Base-by-base conservation (phyloP, 2,113 vertebrate species). In the Microcebus lehilahytsara region DNA sequence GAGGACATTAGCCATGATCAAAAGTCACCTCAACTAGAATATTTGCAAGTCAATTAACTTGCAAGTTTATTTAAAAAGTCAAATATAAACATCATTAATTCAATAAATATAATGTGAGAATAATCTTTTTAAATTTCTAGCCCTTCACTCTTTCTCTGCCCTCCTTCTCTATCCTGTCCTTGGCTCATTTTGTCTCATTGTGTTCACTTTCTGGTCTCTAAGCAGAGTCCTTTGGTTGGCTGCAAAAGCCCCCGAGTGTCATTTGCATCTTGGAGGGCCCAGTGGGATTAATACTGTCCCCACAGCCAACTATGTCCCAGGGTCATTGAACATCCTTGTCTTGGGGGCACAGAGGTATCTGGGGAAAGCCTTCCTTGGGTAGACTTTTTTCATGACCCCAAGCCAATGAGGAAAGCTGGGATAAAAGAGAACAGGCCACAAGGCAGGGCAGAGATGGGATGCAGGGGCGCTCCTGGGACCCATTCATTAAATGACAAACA, bases 41-140 rank as follows among this genome's bases (percentile, higher is more conserved):
- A 84, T 56, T 40, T 91, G 20, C 53, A 91, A 72, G 56, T 72
- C 83, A 58, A 53, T 77, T 87, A 77, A 91, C 27, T 64, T 78
- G 69, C 9, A 78, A 66, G 14, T 85, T 95, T 85, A 84, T 95
- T 95, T 85, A 62, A 32, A 87, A 58, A 51, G 42, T 92, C 53
- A 89, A 51, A 72, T 25, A 67, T 30, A 80, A 58, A 58, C 60
- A 40, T 30, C 20, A 16, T 58, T 81, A 66, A 92, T 88, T 53
- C 25, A 88, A 40, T n/a, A 72, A 84, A 32, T 42, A 71, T 60
- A 20, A 67, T 80, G 9, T 67, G 11, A 89, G 14, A 88, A 88
- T 60, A 90, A 46, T 91, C 23, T 77, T 93, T 30, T 69, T 91
- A 72, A 66, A 34, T 88, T 93, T 88, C 77, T 49, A 81, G 17